A percentile compares a stretch with the other conserved stretches of the same genome.
Conservation (phyloP, 2,113 vertebrate species). For the Ammodramus savannarum region DNA sequence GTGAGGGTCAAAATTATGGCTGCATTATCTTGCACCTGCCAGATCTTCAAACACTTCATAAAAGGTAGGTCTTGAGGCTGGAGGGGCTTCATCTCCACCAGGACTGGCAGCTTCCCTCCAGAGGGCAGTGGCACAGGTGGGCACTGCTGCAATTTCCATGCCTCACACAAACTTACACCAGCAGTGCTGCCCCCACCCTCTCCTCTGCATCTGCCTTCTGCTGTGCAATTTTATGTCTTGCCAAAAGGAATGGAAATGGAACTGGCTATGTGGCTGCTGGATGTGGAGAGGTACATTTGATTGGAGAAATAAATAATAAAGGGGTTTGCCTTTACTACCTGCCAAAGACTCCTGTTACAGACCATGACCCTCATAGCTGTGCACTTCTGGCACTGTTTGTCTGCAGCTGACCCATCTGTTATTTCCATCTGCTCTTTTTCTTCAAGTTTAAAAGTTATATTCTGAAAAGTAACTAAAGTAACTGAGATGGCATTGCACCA, state of each 20-base stretch:
- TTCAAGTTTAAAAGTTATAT: neutral
- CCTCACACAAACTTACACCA: fast-evolving
- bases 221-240: neutral
- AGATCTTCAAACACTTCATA: neutral
- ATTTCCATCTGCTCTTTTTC: neutral
- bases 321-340: neutral
- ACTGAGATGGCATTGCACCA: neutral
- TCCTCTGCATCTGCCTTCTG: neutral
- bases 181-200: neutral
- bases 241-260: neutral
- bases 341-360: neutral
- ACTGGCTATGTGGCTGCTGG: neutral
- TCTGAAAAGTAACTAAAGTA: neutral
- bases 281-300: neutral
- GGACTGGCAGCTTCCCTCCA: neutral
- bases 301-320: neutral
- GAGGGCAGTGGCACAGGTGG: neutral
- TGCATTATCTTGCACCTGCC: neutral
- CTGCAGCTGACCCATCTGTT: neutral
- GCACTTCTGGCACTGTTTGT: neutral
- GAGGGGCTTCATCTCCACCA: neutral
- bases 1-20: neutral
- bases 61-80: neutral
- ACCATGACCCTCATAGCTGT: neutral
- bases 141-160: neutral